Evolutionary conservation across 2,888 invertebrate genomes (phyloP).

Genomic region (Drosophila mimetica): DNA sequence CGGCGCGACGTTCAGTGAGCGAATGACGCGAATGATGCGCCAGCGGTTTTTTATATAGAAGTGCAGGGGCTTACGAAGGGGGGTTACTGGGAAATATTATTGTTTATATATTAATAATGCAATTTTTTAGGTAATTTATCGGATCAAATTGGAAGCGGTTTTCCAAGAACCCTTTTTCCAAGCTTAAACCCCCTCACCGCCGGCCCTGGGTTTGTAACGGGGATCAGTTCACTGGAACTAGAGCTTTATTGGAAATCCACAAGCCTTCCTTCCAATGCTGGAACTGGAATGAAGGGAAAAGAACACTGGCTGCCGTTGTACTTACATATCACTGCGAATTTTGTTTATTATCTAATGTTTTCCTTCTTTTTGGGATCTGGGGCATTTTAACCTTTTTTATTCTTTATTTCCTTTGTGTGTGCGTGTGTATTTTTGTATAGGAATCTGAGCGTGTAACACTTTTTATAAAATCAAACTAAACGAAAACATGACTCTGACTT

Average conservation of each 20-base stretch:
- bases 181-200: not conserved
- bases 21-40: constrained; percentile 9
- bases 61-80: not conserved
- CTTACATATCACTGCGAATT: constrained; percentile 56
- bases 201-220: constrained; percentile 33
- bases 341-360: constrained; percentile 24
- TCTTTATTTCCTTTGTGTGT: constrained; percentile 39
- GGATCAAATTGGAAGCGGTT: no score
- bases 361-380: constrained; percentile 1
- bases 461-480: constrained; percentile 56
- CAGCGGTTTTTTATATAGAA: constrained; percentile 1
- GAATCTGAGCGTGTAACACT: constrained; percentile 45
- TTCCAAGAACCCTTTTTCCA: not conserved
- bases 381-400: constrained; percentile 50
- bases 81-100: not conserved
- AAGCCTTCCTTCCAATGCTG: not conserved
- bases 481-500: constrained; percentile 50
- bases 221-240: constrained; percentile 11
- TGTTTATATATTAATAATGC: no score
- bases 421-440: constrained; percentile 41
- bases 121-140: no score
- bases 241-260: not conserved
- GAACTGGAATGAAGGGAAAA: not conserved
- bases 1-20: not conserved
- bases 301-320: constrained; percentile 5